Base-by-base conservation (phyloP, 2,113 vertebrate species). In the Nycticorax nycticorax region DNA sequence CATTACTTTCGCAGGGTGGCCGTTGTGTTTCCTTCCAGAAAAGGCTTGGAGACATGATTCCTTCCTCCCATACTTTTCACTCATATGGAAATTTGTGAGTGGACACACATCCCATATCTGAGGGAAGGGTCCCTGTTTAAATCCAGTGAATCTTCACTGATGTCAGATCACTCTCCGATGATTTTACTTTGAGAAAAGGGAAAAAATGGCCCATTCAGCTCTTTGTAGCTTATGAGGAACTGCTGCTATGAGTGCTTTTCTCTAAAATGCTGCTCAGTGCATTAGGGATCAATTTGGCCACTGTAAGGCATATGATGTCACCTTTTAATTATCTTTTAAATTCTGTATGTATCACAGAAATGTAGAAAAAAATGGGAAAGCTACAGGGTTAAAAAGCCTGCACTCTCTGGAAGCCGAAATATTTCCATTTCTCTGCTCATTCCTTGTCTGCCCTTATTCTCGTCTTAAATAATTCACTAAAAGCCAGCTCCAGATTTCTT, bases 391-490 rank as follows among this genome's bases (percentile, higher is more conserved):
- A 39, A 60, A 56, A 67, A 76, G 12, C 33, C 21, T 23, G 10
- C 19, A 18, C 14, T 71, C 30, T 48, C 26, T 84, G 47, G 72
- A 85, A 89, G 72, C 50, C 45, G 7, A 89, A 88, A 11, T 78
- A 43, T 87, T 94, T 96, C 56, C 12, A 43, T 78, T 89, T 87
- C 56, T 67, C 53, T 94, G 52, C 23, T 92, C 17, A 7, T 59
- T 92, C 43, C 35, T 91, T 89, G 23, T 56, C 57, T 94, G 71
- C 71, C 35, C 62, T 93, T 85, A 77, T 76, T 93, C 62, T 93
- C 89, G 30, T 82, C 53, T 75, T 96, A 89, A 97, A 96, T 97
- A 96, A 95, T 95, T 96, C 85, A 96, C 55, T 86, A 92, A 66
- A 78, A 90, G 81, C 69, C 74, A 96, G 85, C 95, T 96, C 85